Evolutionary conservation across 1,140 invertebrate genomes (phyloP), one percentile per base, ranked within the genome.

Genomic region (Epicauta chinensis): DNA sequence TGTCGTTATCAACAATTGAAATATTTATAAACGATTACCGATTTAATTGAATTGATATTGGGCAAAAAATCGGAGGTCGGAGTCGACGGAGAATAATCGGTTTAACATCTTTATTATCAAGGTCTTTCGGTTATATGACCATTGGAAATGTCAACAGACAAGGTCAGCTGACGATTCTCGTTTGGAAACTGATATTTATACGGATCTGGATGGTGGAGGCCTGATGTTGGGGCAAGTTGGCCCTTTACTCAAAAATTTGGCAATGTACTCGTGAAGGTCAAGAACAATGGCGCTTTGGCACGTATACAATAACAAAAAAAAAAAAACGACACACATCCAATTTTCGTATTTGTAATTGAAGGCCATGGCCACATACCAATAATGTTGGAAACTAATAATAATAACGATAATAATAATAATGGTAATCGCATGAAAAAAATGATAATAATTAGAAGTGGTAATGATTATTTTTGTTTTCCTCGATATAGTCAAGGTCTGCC

Each of bases 61-160:
- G n/a, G n/a, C n/a, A n/a, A n/a, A n/a, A 60, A 58, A 57, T 51
- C 23, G 7, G 7, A 23, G 23, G 23, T 3, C 23, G 23, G 4
- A 23, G 4, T 5, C 7, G 23, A 23, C 23, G 23, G 23, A 23
- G 7, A 23, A 23, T 15, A 62, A 62, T 60, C 44, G 43, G 51
- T 44, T 17, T 32, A 47, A 53, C 58, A 62, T 62, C 60, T 62
- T 60, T 60, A 58, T 58, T 58, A 50, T 51, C 60, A 62, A 62
- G 60, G 60, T 56, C 45, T 37, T 12, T 39, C 48, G 55, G 53
- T 23, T 23, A 23, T 23, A 23, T 53, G 55, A 60, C 57, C 52
- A 60, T 23, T 23, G 55, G 56, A 58, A 62, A 62, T 60, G 60
- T 62, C 60, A 62, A 62, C 55, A 55, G 51, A 62, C 60, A 62